Evolutionary conservation across 1,140 invertebrate genomes (phyloP).

Genomic region (Bradynema listronoti): DNA sequence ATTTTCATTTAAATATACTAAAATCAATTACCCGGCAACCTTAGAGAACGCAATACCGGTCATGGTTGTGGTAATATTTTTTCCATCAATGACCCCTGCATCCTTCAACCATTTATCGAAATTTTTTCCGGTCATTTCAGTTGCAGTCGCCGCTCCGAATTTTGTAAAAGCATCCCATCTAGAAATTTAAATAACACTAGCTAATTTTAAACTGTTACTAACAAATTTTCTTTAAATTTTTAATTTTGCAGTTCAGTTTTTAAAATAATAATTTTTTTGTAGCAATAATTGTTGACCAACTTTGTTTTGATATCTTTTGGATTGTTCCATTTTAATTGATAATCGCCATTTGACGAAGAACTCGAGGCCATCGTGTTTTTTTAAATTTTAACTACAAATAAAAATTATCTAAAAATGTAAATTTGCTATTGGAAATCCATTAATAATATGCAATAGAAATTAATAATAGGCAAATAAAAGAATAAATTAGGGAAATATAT

Average conservation of each 20-base stretch:
- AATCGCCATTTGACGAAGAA: too few species aligned
- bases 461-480: too few species aligned
- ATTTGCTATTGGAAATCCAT: too few species aligned
- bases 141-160: constrained; percentile 77
- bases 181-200: constrained; percentile 2
- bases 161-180: constrained; percentile 70
- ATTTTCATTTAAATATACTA: constrained; percentile 7
- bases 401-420: too few species aligned
- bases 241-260: not conserved
- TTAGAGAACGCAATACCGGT: constrained; percentile 57
- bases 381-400: too few species aligned
- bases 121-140: constrained; percentile 78
- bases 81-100: constrained; percentile 80
- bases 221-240: not conserved
- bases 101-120: constrained; percentile 92
- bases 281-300: constrained; percentile 6
- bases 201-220: not conserved
- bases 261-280: too few species aligned
- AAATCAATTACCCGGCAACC: constrained; percentile 47
- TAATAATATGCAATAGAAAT: too few species aligned
- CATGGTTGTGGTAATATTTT: constrained; percentile 73
- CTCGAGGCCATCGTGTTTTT: too few species aligned
- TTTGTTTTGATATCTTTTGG: constrained; percentile 47
- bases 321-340: constrained; percentile 39
- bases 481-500: too few species aligned